Percentiles rank a stretch among this genome's conserved stretches.
phyloP scores from a whole-genome alignment of 1,140 invertebrate genomes.

The Euura saliciscinereae region DNA sequence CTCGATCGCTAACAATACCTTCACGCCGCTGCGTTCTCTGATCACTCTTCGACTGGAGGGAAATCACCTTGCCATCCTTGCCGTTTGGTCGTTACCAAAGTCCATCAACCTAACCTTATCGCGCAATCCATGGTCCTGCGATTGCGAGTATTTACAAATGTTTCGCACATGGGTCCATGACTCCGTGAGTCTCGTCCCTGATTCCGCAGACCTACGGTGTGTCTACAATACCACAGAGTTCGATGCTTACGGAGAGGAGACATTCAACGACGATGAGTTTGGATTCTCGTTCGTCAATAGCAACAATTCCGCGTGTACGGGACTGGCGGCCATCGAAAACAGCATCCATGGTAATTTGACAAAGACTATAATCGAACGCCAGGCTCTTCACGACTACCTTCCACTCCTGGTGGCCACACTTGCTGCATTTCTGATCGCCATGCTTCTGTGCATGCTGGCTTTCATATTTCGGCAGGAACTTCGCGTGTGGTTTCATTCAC shows the following conservation, averaged over 20 bases:
- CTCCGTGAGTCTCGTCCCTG: conserved; percentile 65
- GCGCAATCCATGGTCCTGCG: conserved; percentile 87
- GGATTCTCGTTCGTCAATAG: conserved; percentile 58
- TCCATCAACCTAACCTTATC: conserved; percentile 74
- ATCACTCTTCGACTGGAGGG: conserved; percentile 76
- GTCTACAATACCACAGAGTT: conserved; percentile 67
- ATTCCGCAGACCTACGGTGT: conserved; percentile 67
- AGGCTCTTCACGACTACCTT: conserved; percentile 79
- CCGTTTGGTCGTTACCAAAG: conserved; percentile 77
- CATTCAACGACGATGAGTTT: conserved; percentile 61
- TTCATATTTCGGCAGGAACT: conserved; percentile 88
- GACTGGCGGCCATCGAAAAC: conserved; percentile 69
- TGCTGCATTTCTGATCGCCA: conserved; percentile 71
- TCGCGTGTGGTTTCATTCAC: conserved; percentile 88
- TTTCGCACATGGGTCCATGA: conserved; percentile 79
- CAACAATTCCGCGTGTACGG: conserved; percentile 59
- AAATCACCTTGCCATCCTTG: conserved; percentile 75
- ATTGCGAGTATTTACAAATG: conserved; percentile 81
- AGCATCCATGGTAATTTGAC: conserved; percentile 72
- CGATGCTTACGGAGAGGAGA: conserved; percentile 63
- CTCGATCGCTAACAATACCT: conserved; percentile 79
- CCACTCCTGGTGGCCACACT: conserved; percentile 78
- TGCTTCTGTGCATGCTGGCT: conserved; percentile 72
- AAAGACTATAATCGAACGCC: conserved; percentile 73
- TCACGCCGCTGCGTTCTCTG: conserved; percentile 73